Evolutionary conservation across 1,140 invertebrate genomes (phyloP), one percentile per base, ranked within the genome.

Genomic region (Steinernema feltiae): DNA sequence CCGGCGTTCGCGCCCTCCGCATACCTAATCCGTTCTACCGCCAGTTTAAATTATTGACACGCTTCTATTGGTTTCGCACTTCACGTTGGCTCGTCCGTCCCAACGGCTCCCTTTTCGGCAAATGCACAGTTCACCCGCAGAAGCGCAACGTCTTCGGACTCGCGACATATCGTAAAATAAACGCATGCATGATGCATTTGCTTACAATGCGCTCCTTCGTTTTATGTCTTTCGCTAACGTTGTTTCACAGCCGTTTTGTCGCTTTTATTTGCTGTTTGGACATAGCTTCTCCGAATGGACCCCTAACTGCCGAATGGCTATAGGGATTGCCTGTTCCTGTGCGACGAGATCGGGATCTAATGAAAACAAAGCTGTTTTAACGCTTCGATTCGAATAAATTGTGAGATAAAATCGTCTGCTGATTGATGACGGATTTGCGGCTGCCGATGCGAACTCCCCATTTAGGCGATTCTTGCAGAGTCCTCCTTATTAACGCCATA

Each of bases 181-280:
- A 63, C 53, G 53, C 53, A 63, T 63, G 53, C 53, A 63, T 63
- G 53, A 63, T 63, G 53, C 3, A 63, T 63, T 27, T 27, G 53
- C 15, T 27, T n/a, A 27, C 53, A 63, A 63, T 27, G 24, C 24
- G 53, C 35, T 63, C 53, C 24, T 27, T 63, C 53, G 53, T 7
- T 63, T 63, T 63, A 27, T 63, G 53, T 41, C 53, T 63, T 63
- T 63, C n/a, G 24, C 15, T 27, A 27, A 63, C 53, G 53, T 63
- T 63, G 53, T 63, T 63, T 63, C 53, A 63, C 3, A 7, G 15
- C n/a, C 53, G 15, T 63, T 63, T 63, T 27, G 24, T 63, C 53
- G 24, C 53, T 15, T 63, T 63, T 63, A 63, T 63, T 63, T 63
- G 53, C 53, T 63, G 53, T 63, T 63, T 63, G 53, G 12, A 63